Conservation (phyloP, 2,888 invertebrate genomes). For the Vannuccia rotundouncinata region DNA sequence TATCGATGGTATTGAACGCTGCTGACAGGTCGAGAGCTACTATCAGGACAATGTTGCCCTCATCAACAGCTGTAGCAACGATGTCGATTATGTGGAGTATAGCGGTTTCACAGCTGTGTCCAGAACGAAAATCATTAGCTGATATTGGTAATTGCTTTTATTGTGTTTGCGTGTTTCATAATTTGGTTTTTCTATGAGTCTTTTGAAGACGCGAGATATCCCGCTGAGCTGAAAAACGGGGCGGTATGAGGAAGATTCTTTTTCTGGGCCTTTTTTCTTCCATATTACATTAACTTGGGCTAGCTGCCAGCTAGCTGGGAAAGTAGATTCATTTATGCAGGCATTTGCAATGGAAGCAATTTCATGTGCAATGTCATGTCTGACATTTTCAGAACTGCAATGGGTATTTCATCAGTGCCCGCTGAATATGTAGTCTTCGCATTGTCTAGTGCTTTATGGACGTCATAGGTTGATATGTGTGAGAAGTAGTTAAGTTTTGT, state of each 20-base stretch:
- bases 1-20: slow-evolving; percentile 5
- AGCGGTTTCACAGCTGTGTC: neutral
- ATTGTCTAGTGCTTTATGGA: neutral
- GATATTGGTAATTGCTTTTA: slow-evolving; percentile 1
- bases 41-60: slow-evolving; percentile 14
- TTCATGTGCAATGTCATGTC: slow-evolving; percentile 21
- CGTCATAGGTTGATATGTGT: slow-evolving; percentile 16
- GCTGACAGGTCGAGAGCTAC: slow-evolving; percentile 4
- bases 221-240: neutral
- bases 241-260: slow-evolving; percentile 19
- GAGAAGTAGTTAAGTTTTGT: neutral
- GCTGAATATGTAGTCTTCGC: slow-evolving; percentile 14
- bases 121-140: neutral
- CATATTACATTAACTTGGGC: slow-evolving; percentile 16
- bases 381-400: slow-evolving; percentile 5
- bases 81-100: slow-evolving; percentile 13
- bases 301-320: slow-evolving; percentile 18
- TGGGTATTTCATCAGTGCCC: slow-evolving; percentile 9
- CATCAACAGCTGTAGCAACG: neutral
- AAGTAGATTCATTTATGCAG: slow-evolving; percentile 4
- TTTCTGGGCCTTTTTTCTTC: slow-evolving; percentile 1
- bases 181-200: slow-evolving; percentile 1
- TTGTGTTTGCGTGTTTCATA: neutral
- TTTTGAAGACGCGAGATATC: slow-evolving; percentile 11
- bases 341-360: slow-evolving; percentile 19